phyloP scores from a whole-genome alignment of 2,888 invertebrate genomes.

The Lasioglossum marginatum region DNA sequence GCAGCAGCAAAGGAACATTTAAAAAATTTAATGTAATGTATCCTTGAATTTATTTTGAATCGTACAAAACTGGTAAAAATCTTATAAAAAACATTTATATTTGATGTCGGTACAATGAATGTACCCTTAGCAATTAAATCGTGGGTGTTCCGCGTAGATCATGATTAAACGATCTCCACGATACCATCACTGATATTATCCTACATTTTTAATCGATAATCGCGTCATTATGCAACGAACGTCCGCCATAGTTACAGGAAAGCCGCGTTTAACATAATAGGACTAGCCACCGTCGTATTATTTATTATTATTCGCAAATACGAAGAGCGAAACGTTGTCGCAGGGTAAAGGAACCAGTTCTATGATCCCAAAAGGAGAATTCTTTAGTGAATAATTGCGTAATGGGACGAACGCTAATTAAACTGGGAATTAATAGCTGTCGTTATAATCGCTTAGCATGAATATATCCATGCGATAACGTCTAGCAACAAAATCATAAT shows the following conservation, averaged over 20 bases:
- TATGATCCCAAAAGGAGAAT: constrained; percentile 49
- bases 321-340: constrained; percentile 44
- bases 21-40: too few species aligned
- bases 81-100: too few species aligned
- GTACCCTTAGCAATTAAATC: constrained; percentile 14
- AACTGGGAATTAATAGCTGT: constrained; percentile 64
- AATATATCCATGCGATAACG: constrained; percentile 20
- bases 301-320: constrained; percentile 69
- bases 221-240: constrained; percentile 44
- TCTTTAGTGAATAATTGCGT: constrained; percentile 52
- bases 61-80: not conserved
- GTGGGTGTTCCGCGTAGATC: constrained; percentile 35
- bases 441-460: constrained; percentile 27
- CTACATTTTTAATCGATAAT: constrained; percentile 46
- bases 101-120: not conserved
- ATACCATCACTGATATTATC: constrained; percentile 50
- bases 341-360: constrained; percentile 60
- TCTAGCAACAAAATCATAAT: constrained; percentile 35
- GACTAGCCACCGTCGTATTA: constrained; percentile 44
- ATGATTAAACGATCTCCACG: constrained; percentile 20
- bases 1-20: too few species aligned
- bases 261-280: constrained; percentile 40
- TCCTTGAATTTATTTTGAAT: not conserved
- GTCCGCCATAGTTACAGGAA: constrained; percentile 25
- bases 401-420: constrained; percentile 50